Percentiles rank a stretch among this genome's conserved stretches.
Conservation (phyloP, 1,140 invertebrate genomes). For the Orius insidiosus region DNA sequence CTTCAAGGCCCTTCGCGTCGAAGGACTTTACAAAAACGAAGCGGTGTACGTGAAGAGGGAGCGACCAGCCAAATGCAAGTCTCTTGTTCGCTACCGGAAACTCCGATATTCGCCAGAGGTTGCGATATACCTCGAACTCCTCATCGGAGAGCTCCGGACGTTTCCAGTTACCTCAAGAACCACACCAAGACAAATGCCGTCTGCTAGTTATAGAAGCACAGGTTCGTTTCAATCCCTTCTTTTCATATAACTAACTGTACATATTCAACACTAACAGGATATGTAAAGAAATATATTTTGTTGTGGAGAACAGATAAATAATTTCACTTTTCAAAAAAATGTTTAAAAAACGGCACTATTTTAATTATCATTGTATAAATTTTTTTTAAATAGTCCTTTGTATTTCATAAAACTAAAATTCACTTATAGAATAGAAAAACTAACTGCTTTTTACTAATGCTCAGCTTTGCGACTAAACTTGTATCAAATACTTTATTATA, state of each 20-base stretch:
- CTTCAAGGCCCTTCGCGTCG: slow-evolving; percentile 34
- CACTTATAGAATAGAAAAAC: too few species aligned
- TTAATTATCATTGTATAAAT: too few species aligned
- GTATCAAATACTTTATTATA: too few species aligned
- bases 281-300: too few species aligned
- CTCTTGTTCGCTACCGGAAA: slow-evolving; percentile 64
- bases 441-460: too few species aligned
- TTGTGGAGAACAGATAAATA: too few species aligned
- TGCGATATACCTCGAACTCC: slow-evolving; percentile 23
- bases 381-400: too few species aligned
- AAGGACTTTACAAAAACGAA: slow-evolving; percentile 30
- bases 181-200: slow-evolving; percentile 12
- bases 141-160: slow-evolving; percentile 22
- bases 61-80: slow-evolving; percentile 37
- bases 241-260: not conserved
- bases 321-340: too few species aligned
- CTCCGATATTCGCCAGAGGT: slow-evolving; percentile 62
- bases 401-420: too few species aligned
- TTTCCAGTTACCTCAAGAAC: slow-evolving; percentile 14
- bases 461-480: too few species aligned
- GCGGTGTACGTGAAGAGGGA: slow-evolving; percentile 30
- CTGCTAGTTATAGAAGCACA: slow-evolving; percentile 6
- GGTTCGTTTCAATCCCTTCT: not conserved
- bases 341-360: too few species aligned
- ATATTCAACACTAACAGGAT: not conserved